These are phyloP conservation scores for Drosophila athabasca DNA, from an alignment of 1,140 invertebrate genomes.

Conservation along the genomic window DNA sequence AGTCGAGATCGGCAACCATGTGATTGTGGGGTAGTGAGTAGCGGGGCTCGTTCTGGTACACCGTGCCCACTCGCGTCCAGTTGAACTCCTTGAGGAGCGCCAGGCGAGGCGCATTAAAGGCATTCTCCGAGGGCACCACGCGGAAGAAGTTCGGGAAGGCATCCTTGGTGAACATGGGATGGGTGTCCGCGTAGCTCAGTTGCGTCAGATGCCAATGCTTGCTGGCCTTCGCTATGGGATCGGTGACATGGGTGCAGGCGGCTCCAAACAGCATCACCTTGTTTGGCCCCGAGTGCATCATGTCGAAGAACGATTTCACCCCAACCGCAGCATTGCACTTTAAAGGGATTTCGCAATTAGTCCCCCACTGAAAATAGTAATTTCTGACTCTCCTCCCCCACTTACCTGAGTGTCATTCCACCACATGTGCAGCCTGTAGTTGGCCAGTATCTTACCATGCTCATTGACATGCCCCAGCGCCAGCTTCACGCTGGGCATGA, in stretches of 20 bases:
- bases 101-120: conserved; percentile 96
- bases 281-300: conserved; percentile 96
- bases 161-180: conserved; percentile 98
- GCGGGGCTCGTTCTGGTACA: conserved; percentile 98
- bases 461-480: conserved; percentile 97
- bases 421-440: conserved; percentile 95
- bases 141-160: conserved; percentile 98
- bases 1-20: conserved; percentile 94
- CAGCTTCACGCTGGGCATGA: conserved; percentile 96
- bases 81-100: conserved; percentile 95
- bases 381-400: not conserved
- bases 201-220: conserved; percentile 98
- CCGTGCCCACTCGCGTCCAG: conserved; percentile 98
- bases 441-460: conserved; percentile 91
- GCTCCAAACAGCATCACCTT: conserved; percentile 98
- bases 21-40: conserved; percentile 97
- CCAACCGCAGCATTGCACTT: conserved; percentile 99
- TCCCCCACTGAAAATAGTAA: not conserved
- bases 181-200: conserved; percentile 98
- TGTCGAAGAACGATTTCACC: conserved; percentile 98
- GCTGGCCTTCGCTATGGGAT: conserved; percentile 98
- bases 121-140: conserved; percentile 97
- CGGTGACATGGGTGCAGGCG: conserved; percentile 97
- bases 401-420: conserved; percentile 97
- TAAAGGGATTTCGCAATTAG: conserved; percentile 69